A percentile compares a stretch with the other conserved stretches of the same genome.
These are phyloP conservation scores for Bombus sibiricus DNA, from an alignment of 1,140 invertebrate genomes.

Conservation along the genomic window DNA sequence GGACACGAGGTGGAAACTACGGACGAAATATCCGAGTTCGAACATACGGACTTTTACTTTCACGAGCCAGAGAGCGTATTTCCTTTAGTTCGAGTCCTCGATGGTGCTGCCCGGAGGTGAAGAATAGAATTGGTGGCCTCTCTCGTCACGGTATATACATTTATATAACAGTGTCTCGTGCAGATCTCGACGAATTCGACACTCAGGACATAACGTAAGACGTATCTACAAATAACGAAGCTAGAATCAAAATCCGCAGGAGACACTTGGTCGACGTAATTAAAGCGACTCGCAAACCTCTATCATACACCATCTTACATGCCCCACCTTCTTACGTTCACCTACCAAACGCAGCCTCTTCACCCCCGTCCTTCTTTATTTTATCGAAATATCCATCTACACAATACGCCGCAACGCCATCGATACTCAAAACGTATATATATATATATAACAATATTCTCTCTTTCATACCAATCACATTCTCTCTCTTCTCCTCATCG, in stretches of 20 bases:
- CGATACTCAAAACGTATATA: not conserved
- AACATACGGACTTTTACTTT: not conserved
- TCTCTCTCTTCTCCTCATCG: not conserved
- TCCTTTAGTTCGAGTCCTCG: not conserved
- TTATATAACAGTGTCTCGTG: not conserved
- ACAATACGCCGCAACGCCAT: not conserved
- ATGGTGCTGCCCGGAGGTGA: not conserved
- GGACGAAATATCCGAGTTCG: not conserved
- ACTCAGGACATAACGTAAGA: not conserved
- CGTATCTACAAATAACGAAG: constrained; percentile 17
- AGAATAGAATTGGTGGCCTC: not conserved
- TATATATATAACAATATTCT: not conserved
- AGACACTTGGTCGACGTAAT: not conserved
- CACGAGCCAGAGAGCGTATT: not conserved
- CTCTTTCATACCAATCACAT: not conserved
- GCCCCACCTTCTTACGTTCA: not conserved
- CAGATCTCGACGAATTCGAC: not conserved
- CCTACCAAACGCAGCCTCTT: not conserved
- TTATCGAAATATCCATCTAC: not conserved
- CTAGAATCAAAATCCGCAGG: not conserved
- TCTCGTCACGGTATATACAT: constrained; percentile 3
- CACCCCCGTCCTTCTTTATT: not conserved
- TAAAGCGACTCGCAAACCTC: not conserved
- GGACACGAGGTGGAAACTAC: constrained; percentile 28
- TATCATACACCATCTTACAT: constrained; percentile 7